A percentile compares a stretch with the other conserved stretches of the same genome.
Conservation (phyloP, 2,888 invertebrate species). For the Trilocha varians region DNA sequence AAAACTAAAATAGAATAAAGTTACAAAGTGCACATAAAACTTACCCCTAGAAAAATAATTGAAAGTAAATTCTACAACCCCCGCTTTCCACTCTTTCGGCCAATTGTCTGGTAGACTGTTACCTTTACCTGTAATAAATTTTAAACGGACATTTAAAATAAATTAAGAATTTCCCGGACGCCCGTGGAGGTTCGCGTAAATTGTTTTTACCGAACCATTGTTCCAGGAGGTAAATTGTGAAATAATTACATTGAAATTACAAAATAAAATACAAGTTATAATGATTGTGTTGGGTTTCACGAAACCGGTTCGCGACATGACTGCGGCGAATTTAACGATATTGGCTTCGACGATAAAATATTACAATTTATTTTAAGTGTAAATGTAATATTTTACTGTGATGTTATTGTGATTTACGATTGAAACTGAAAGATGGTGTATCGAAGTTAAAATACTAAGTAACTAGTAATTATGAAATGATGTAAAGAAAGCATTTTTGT, state of each 20-base stretch:
- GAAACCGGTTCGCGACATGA: not conserved
- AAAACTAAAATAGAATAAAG: not conserved
- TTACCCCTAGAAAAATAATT: conserved; percentile 45
- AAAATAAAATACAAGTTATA: conserved; percentile 24
- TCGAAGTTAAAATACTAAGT: too few relatives aligned
- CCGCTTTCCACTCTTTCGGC: conserved; percentile 40
- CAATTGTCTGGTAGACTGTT: conserved; percentile 26
- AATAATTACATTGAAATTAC: conserved; percentile 32
- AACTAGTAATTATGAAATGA: too few relatives aligned
- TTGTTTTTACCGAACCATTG: conserved; percentile 24
- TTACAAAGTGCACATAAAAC: conserved; percentile 15
- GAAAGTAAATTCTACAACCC: conserved; percentile 37
- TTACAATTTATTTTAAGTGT: not conserved
- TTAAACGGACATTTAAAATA: conserved; percentile 8
- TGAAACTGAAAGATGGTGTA: too few relatives aligned
- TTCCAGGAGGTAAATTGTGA: conserved; percentile 19
- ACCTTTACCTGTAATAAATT: conserved; percentile 21
- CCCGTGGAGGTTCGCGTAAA: conserved; percentile 12
- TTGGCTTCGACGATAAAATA: not conserved
- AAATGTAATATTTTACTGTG: too few relatives aligned
- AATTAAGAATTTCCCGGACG: conserved; percentile 6
- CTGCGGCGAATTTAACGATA: not conserved
- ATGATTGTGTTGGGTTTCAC: not conserved
- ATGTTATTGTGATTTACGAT: too few relatives aligned
- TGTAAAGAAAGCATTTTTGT: too few relatives aligned